A percentile compares a stretch with the other conserved stretches of the same genome.
Conservation (phyloP, 2,888 invertebrate species). For the Nomada hirtipes region DNA sequence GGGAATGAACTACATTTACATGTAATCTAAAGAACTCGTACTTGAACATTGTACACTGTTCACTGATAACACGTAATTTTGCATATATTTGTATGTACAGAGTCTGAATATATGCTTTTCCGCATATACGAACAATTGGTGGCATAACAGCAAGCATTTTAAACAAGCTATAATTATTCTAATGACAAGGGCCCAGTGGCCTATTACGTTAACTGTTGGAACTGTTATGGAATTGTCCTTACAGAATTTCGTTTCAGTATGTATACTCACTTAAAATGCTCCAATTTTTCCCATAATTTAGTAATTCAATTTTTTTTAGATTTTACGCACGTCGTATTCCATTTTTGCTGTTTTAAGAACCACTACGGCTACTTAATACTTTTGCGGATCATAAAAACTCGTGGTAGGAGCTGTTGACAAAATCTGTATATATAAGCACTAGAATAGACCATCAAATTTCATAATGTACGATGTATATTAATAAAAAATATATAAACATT, state of each 20-base stretch:
- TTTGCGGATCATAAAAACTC: not conserved
- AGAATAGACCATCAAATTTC: conserved; percentile 1
- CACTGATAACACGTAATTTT: not conserved
- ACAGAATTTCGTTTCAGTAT: conserved; percentile 75
- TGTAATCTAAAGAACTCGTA: conserved; percentile 59
- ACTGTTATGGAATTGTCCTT: conserved; percentile 73
- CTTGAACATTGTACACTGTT: not conserved
- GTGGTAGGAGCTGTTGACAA: conserved; percentile 19
- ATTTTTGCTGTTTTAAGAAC: conserved; percentile 76
- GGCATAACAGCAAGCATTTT: conserved; percentile 68
- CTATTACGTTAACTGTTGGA: conserved; percentile 71
- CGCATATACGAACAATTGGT: conserved; percentile 75
- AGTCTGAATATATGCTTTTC: conserved; percentile 68
- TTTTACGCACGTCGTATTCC: conserved; percentile 76
- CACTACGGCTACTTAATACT: conserved; percentile 38
- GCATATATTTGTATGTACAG: conserved; percentile 58
- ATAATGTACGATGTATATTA: conserved; percentile 8
- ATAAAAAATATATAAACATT: conserved; percentile 6
- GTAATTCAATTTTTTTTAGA: conserved; percentile 65
- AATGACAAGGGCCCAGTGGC: conserved; percentile 70
- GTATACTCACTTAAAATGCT: conserved; percentile 19
- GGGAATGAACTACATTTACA: conserved; percentile 77
- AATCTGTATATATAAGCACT: conserved; percentile 27
- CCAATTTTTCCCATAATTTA: not conserved
- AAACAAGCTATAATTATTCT: conserved; percentile 71